A percentile compares a stretch with the other conserved stretches of the same genome.
phyloP scores from a whole-genome alignment of 2,113 vertebrate species.

The Perca fluviatilis region DNA sequence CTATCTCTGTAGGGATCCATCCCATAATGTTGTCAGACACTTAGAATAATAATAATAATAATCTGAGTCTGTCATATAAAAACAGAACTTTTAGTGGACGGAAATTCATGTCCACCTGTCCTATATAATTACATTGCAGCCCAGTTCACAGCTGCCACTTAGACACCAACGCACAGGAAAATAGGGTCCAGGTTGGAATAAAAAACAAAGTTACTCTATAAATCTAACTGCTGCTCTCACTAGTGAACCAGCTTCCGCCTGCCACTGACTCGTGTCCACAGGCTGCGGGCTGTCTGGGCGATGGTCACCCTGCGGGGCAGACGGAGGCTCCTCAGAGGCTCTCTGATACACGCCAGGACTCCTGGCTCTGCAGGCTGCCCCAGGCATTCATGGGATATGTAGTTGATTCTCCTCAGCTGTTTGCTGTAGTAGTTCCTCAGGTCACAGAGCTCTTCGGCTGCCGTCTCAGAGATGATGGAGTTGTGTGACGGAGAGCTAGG shows the following conservation, averaged over 20 bases:
- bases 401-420: slow-evolving; percentile 81
- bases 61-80: too few relatives aligned
- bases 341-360: slow-evolving; percentile 77
- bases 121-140: too few relatives aligned
- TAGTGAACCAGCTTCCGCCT: slow-evolving; percentile 63
- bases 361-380: slow-evolving; percentile 66
- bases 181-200: background rate
- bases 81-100: too few relatives aligned
- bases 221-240: slow-evolving; percentile 25
- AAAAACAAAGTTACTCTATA: too few relatives aligned
- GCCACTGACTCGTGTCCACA: slow-evolving; percentile 83
- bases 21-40: too few relatives aligned
- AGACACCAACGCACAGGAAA: too few relatives aligned
- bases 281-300: slow-evolving; percentile 72
- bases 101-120: too few relatives aligned
- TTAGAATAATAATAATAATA: too few relatives aligned
- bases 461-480: slow-evolving; percentile 81
- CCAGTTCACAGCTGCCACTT: too few relatives aligned
- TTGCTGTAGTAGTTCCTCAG: slow-evolving; percentile 76
- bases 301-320: slow-evolving; percentile 70
- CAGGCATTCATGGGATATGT: slow-evolving; percentile 82
- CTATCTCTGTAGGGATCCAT: too few relatives aligned
- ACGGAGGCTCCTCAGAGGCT: slow-evolving; percentile 78
- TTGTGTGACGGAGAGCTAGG: slow-evolving; percentile 69
- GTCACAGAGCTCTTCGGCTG: slow-evolving; percentile 79